Base-by-base conservation (phyloP, 2,888 invertebrate species). In the Campaea margaritaria region DNA sequence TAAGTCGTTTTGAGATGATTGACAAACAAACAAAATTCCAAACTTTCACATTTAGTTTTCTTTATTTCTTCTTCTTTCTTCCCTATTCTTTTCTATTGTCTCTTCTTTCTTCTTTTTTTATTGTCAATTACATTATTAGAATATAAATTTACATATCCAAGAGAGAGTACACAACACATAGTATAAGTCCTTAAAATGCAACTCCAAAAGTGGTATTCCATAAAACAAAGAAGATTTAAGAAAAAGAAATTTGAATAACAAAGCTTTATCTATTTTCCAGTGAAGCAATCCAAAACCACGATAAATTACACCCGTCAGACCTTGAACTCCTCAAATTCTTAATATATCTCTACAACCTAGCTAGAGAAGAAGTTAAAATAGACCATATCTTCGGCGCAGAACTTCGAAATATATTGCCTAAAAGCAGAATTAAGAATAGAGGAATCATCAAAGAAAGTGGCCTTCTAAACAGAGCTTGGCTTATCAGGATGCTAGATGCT, bases 291-390 rank as follows among this genome's bases (percentile, higher is more conserved):
- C 49, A 59, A 52, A 45, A 62, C 0, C 50, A 57, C 0, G 39
- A 64, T 5, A 2, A 57, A 0, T 53, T 87, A 0, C 76, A 86
- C 28, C 75, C 79, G 41, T 69, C 74, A 0, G 87, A 90, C 45
- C 10, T 77, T 0, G 76, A 87, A 46, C 72, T 89, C 0, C 15
- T 87, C 2, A 83, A 84, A 68, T 89, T 86, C 45, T 49, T 74
- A 0, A 34, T 80, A 0, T 80, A 80, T 16, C 49, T 86, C 1
- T 75, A 79, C 43, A 70, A 76, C 39, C 56, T 70, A 4, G 72
- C 80, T 0, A 62, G 64, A 69, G 28, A 56, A 55, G 0, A 39
- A 34, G 2, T 48, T 41, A 10, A 58, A 21, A 12, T 21, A 12
- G 14, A 5, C 7, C 0, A 38, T 12, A 12, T 21, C 3, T 11